A percentile compares a stretch with the other conserved stretches of the same genome.
Evolutionary conservation across 2,888 invertebrate genomes (phyloP).

Genomic region (Cephonodes hylas): DNA sequence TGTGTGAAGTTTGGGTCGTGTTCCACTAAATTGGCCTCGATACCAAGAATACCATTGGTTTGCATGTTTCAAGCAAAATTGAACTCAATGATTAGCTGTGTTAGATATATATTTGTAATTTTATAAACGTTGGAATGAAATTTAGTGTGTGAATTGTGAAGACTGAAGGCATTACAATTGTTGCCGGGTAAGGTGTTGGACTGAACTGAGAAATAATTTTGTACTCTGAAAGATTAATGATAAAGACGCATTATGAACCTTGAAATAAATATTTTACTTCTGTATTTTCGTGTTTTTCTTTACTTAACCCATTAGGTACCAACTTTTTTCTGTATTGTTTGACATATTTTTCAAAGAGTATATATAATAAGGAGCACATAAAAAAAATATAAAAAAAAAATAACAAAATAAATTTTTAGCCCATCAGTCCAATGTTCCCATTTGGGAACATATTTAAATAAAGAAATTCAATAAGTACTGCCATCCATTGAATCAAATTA

Average conservation of each 20-base stretch:
- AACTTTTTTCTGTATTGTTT: too few species aligned
- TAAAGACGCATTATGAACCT: slow-evolving; percentile 58
- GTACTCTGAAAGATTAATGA: slow-evolving; percentile 10
- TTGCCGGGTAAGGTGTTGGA: slow-evolving; percentile 16
- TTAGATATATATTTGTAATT: background rate
- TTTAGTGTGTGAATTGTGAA: slow-evolving; percentile 19
- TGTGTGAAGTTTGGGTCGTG: background rate
- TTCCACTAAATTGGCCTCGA: background rate
- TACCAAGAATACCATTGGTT: background rate
- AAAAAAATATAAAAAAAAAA: too few species aligned
- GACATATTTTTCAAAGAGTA: too few species aligned
- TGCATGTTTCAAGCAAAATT: background rate
- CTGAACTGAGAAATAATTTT: slow-evolving; percentile 20
- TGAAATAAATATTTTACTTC: slow-evolving; percentile 59
- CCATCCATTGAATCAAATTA: too few species aligned
- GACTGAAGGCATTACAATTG: slow-evolving; percentile 31
- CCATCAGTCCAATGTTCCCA: too few species aligned
- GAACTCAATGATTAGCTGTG: background rate
- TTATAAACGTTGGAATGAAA: background rate
- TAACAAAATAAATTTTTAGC: too few species aligned
- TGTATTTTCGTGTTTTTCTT: slow-evolving; percentile 23
- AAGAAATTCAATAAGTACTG: too few species aligned
- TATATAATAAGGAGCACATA: too few species aligned
- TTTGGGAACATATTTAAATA: too few species aligned
- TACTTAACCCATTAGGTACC: too few species aligned